Base-by-base conservation (phyloP, 37 sponge, comb jelly and placozoan genomes). In the Spongia lamella region DNA sequence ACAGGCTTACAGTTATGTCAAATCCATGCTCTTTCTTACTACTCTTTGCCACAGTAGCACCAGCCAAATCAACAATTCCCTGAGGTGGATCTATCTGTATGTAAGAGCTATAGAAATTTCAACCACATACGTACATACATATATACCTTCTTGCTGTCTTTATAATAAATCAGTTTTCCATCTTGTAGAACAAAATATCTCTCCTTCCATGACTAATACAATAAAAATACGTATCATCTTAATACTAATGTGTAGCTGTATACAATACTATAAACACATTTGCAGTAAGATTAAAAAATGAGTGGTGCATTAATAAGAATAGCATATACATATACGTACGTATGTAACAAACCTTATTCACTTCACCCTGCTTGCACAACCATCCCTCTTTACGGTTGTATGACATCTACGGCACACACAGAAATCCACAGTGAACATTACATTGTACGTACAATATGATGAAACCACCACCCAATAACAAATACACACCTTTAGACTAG, bases 101-200 rank as follows among this genome's bases (percentile, higher is more conserved):
- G 49, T 15, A 7, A 7, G 16, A 36, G 11, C 38, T 31, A 61
- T n/a, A 65, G 66, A 14, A 25, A 14, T 9, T 19, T 60, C 21
- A 60, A 13, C 24, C 13, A 19, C 13, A 2, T 22, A 16, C 40
- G 11, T n/a, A 37, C 52, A 69, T 52, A 43, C 27, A 7, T 1
- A 49, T 25, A 26, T 35, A 1, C 36, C 22, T 74, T 75, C 75
- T 86, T 86, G 5, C 75, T 76, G 35, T 29, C 67, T 25, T 79
- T 86, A 66, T 58, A 86, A 53, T 86, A 86, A 37, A 35, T 65
- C 29, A 86, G 50, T 33, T 74, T 86, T 7, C 86, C 86, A 58
- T 86, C 57, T 36, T 35, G 20, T 16, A 86, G 75, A 24, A 79
- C 67, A 57, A 79, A 79, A 24, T 79, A 86, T 20, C 86, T n/a